These are phyloP conservation scores for Clarias macrocephalus DNA, from an alignment of 2,113 vertebrate genomes.

Conservation along the genomic window DNA sequence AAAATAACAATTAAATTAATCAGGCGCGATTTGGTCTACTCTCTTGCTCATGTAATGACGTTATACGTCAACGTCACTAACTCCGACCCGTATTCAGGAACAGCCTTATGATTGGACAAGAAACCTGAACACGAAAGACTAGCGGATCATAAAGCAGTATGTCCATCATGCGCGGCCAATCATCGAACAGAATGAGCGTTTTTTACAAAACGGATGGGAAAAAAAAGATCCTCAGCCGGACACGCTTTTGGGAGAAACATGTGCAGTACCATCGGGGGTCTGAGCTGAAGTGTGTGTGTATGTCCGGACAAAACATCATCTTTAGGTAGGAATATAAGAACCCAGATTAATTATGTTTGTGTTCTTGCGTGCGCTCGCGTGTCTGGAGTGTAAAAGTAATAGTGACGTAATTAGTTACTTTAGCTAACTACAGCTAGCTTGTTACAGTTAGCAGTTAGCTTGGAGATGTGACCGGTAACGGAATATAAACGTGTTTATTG, in stretches of 20 bases:
- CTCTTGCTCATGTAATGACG: not conserved
- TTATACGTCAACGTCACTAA: not conserved
- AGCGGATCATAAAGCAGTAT: not conserved
- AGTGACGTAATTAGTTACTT: not conserved
- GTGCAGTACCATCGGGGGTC: not conserved
- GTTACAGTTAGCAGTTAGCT: not conserved
- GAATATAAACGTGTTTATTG: not conserved
- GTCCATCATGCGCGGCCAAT: not conserved
- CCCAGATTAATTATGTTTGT: too few relatives aligned
- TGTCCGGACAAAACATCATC: not conserved
- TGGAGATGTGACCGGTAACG: not conserved
- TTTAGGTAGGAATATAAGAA: not conserved
- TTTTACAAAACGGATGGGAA: not conserved
- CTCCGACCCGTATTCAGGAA: not conserved
- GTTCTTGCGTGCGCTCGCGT: not conserved
- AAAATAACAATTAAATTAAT: not conserved
- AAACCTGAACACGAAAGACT: too few relatives aligned
- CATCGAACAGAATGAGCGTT: too few relatives aligned
- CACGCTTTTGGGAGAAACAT: not conserved
- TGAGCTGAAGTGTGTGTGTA: not conserved
- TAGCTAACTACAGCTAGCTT: not conserved
- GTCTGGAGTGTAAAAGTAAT: not conserved
- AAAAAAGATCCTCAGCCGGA: not conserved
- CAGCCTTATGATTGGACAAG: not conserved
- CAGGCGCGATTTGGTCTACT: slow-evolving; percentile 17